These are phyloP conservation scores for Anoncus sp. DNA, from an alignment of 2,888 invertebrate species.

Conservation along the genomic window DNA sequence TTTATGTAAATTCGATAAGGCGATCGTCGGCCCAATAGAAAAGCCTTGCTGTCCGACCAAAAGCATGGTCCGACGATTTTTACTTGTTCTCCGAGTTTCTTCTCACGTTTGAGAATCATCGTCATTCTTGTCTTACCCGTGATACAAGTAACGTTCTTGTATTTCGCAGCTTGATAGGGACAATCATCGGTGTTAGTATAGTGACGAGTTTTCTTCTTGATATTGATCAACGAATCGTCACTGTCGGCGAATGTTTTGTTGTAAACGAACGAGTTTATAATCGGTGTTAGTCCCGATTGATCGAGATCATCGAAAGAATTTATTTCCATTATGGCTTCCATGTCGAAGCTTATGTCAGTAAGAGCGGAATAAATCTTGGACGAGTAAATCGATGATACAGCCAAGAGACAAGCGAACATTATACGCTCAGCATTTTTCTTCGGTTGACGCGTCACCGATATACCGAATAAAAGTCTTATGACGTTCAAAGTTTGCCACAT, in stretches of 20 bases:
- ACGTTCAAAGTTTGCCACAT: conserved; percentile 50
- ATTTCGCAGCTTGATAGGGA: not conserved
- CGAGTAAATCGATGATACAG: conserved; percentile 56
- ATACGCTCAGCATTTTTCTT: conserved; percentile 45
- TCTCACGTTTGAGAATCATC: not conserved
- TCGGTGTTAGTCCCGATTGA: conserved; percentile 50
- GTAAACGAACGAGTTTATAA: conserved; percentile 27
- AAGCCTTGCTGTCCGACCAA: conserved; percentile 47
- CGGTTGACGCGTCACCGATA: conserved; percentile 34
- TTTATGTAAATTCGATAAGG: conserved; percentile 26
- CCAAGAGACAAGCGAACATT: conserved; percentile 42
- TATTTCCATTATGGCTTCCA: conserved; percentile 10
- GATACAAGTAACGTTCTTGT: conserved; percentile 46
- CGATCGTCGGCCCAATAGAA: conserved; percentile 45
- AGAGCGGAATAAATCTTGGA: conserved; percentile 58
- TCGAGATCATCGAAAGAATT: conserved; percentile 57
- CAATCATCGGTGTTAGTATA: not conserved
- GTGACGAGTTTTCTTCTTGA: conserved; percentile 30
- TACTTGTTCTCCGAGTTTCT: conserved; percentile 5
- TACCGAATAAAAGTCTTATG: conserved; percentile 53
- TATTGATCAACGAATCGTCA: conserved; percentile 9
- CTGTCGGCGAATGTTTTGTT: conserved; percentile 43
- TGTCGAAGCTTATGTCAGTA: conserved; percentile 43
- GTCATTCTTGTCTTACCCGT: conserved; percentile 14
- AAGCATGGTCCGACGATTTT: conserved; percentile 45